These are phyloP conservation scores for Mus spicilegus DNA, from an alignment of 2,113 vertebrate genomes.

Conservation along the genomic window DNA sequence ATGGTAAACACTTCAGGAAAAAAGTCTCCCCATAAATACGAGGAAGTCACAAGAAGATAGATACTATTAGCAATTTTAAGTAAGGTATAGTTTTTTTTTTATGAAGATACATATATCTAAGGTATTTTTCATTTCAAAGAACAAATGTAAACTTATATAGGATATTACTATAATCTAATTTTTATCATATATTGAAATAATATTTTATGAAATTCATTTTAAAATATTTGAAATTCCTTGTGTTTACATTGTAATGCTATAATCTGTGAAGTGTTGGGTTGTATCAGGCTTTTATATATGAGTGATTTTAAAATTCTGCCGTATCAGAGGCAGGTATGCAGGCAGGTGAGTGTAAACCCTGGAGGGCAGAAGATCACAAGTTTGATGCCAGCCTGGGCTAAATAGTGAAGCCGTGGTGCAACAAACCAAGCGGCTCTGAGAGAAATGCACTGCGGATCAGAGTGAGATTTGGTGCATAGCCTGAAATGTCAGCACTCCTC, in stretches of 20 bases:
- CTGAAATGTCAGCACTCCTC: slow-evolving; percentile 2
- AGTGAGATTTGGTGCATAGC: slow-evolving; percentile 13
- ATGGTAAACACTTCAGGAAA: slow-evolving; percentile 14
- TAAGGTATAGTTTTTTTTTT: slow-evolving; percentile 58
- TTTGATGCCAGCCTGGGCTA: not conserved
- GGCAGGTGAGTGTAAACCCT: not conserved
- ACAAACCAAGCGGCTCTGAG: not conserved
- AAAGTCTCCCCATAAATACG: not conserved
- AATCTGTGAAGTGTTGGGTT: slow-evolving; percentile 47
- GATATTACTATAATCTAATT: slow-evolving; percentile 31
- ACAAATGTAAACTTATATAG: not conserved
- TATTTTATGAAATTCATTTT: slow-evolving; percentile 50
- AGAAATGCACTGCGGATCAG: not conserved
- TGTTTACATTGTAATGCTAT: slow-evolving; percentile 45
- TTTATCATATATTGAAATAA: slow-evolving; percentile 53
- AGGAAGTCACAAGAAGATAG: slow-evolving; percentile 5
- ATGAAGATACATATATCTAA: not conserved
- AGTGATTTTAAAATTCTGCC: slow-evolving; percentile 31
- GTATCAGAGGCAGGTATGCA: not conserved
- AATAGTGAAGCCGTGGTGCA: not conserved
- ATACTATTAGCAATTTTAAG: slow-evolving; percentile 47
- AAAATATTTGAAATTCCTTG: slow-evolving; percentile 19
- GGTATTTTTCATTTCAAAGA: slow-evolving; percentile 9
- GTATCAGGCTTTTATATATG: not conserved
- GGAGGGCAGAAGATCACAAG: not conserved